Conservation (phyloP, 2,113 vertebrate genomes). For the Serinus canaria region DNA sequence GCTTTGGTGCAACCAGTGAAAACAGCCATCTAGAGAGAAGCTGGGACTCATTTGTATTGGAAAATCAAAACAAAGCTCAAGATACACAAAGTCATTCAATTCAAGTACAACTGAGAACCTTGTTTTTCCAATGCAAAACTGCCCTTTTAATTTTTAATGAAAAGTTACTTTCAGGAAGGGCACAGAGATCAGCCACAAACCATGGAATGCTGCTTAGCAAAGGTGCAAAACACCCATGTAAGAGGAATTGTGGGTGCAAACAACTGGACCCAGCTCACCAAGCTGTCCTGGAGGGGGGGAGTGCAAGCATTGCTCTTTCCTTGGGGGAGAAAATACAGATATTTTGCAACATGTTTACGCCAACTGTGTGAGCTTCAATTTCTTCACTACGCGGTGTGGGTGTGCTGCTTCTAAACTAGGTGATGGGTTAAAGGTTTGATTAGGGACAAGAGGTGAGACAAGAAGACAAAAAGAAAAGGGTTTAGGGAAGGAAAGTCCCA, state of each 20-base stretch:
- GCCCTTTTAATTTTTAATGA: not conserved
- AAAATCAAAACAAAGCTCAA: not conserved
- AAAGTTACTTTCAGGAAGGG: not conserved
- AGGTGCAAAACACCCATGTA: not conserved
- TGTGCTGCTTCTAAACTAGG: not conserved
- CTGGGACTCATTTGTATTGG: not conserved
- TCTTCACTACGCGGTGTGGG: not conserved
- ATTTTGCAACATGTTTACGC: not conserved
- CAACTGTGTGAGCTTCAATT: not conserved
- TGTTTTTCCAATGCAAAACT: not conserved
- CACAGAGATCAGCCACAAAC: not conserved
- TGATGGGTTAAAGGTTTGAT: not conserved
- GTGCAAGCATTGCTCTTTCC: not conserved
- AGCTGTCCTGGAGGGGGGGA: not conserved
- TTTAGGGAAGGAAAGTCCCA: not conserved
- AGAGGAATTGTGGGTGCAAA: not conserved
- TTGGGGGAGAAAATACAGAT: not conserved
- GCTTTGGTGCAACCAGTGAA: not conserved
- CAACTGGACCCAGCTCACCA: fast-evolving
- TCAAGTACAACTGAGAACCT: not conserved
- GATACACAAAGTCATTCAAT: not conserved
- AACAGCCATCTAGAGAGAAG: not conserved
- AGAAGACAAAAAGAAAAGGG: not conserved
- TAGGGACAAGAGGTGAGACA: not conserved
- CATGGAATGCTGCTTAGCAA: fast-evolving